Evolutionary conservation across 2,113 vertebrate species (phyloP).

Genomic region (zebrafish (Danio rerio)): DNA sequence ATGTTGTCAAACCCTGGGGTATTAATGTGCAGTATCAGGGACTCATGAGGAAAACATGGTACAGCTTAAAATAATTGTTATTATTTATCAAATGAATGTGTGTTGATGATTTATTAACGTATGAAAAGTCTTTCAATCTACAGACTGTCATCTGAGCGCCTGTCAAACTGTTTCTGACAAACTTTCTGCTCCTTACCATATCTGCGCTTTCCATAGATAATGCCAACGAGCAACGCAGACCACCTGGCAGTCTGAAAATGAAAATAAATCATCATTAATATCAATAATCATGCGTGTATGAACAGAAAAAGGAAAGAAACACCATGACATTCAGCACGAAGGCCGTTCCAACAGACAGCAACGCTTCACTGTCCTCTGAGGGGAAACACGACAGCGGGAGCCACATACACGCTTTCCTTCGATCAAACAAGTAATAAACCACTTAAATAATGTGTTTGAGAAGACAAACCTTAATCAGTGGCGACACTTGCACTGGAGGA

Average conservation of each 20-base stretch:
- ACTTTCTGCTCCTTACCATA: constrained; percentile 81
- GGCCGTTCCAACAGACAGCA: background rate
- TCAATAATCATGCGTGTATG: background rate
- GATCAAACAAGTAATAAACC: fast-evolving
- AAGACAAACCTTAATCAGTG: constrained; percentile 87
- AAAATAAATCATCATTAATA: background rate
- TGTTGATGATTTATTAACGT: too few species aligned
- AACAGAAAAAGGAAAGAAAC: background rate
- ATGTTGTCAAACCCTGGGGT: too few species aligned
- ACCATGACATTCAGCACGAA: background rate
- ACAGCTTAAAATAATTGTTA: too few species aligned
- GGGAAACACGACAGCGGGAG: background rate
- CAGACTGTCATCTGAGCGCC: background rate
- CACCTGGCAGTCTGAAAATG: constrained; percentile 85
- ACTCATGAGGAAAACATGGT: too few species aligned
- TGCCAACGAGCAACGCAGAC: constrained; percentile 85
- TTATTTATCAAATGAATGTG: too few species aligned
- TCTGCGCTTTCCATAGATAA: constrained; percentile 89
- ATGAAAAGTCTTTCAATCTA: background rate
- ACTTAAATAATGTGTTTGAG: background rate
- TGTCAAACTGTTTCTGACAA: background rate
- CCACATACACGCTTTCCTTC: background rate
- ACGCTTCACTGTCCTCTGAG: background rate
- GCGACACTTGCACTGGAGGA: constrained; percentile 88
- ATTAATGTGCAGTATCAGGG: too few species aligned